Evolutionary conservation across 2,888 invertebrate genomes (phyloP).

Genomic region (Apoda limacodes): DNA sequence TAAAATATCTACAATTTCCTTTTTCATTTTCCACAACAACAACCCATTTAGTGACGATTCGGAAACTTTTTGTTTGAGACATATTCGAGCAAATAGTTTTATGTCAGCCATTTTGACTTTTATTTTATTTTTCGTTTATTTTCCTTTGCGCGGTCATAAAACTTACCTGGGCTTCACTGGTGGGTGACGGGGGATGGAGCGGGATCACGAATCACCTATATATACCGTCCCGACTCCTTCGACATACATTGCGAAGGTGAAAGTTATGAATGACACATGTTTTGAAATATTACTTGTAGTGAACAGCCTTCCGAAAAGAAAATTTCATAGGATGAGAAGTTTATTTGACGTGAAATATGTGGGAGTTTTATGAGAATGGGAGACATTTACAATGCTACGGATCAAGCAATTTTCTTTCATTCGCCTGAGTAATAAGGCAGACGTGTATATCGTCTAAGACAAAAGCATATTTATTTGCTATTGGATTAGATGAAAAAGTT

Average conservation of each 20-base stretch:
- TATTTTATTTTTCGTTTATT: conserved; percentile 70
- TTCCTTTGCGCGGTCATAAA: conserved; percentile 66
- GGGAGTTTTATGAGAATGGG: conserved; percentile 61
- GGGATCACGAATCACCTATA: conserved; percentile 67
- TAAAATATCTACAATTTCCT: too few relatives aligned
- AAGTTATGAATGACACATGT: conserved; percentile 71
- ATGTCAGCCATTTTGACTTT: conserved; percentile 66
- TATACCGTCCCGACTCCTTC: conserved; percentile 60
- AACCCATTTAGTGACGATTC: too few relatives aligned
- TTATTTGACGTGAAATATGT: conserved; percentile 69
- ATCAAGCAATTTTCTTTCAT: conserved; percentile 58
- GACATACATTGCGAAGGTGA: conserved; percentile 69
- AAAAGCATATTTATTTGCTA: too few relatives aligned
- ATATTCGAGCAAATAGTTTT: conserved; percentile 63
- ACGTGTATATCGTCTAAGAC: conserved; percentile 35
- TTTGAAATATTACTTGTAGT: conserved; percentile 69
- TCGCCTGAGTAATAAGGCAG: conserved; percentile 47
- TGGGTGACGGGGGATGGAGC: conserved; percentile 54
- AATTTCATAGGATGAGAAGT: conserved; percentile 65
- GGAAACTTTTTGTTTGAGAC: conserved; percentile 43
- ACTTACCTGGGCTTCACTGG: conserved; percentile 64
- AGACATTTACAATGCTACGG: conserved; percentile 60
- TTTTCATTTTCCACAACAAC: conserved; percentile 27
- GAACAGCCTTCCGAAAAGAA: conserved; percentile 56
- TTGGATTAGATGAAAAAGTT: too few relatives aligned